Conservation (phyloP, 2,888 invertebrate species). For the Lissocephala sabroskyi region DNA sequence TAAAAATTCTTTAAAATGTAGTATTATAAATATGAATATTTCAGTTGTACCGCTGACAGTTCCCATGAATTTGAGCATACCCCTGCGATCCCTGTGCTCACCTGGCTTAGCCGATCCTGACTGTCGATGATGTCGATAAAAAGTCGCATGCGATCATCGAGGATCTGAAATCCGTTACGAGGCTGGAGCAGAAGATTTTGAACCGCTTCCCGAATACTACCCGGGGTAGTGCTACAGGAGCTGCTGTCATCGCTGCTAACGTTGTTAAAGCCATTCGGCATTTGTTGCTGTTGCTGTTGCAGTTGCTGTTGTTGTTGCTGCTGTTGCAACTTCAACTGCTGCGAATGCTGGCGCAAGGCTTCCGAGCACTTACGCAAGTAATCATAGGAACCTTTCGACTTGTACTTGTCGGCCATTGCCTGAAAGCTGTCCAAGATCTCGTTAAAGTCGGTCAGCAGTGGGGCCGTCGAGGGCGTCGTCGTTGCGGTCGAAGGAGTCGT, state of each 20-base stretch:
- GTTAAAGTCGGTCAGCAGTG: conserved; percentile 68
- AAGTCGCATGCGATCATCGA: conserved; percentile 84
- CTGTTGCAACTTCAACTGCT: conserved; percentile 67
- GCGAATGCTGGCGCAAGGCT: conserved; percentile 70
- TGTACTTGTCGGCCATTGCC: conserved; percentile 71
- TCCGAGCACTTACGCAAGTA: conserved; percentile 72
- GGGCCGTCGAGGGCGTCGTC: conserved; percentile 65
- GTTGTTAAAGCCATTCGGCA: conserved; percentile 42
- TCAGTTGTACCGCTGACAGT: too few species aligned
- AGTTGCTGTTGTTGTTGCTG: conserved; percentile 46
- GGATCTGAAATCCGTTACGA: conserved; percentile 82
- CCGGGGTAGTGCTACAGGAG: conserved; percentile 74
- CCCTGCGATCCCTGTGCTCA: too few species aligned
- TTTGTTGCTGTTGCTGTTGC: conserved; percentile 16
- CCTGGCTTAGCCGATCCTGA: conserved; percentile 87
- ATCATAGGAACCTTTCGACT: conserved; percentile 71
- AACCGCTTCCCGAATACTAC: conserved; percentile 80
- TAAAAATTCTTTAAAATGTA: too few species aligned
- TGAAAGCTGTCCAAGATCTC: conserved; percentile 72
- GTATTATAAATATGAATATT: too few species aligned
- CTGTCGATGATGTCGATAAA: conserved; percentile 88
- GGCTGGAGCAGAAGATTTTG: conserved; percentile 80
- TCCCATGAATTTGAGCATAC: too few species aligned
- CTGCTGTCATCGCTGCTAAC: conserved; percentile 67
- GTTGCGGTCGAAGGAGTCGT: conserved; percentile 54